Evolutionary conservation across 2,888 invertebrate genomes (phyloP).

Genomic region (Rhaphigaster nebulosa): DNA sequence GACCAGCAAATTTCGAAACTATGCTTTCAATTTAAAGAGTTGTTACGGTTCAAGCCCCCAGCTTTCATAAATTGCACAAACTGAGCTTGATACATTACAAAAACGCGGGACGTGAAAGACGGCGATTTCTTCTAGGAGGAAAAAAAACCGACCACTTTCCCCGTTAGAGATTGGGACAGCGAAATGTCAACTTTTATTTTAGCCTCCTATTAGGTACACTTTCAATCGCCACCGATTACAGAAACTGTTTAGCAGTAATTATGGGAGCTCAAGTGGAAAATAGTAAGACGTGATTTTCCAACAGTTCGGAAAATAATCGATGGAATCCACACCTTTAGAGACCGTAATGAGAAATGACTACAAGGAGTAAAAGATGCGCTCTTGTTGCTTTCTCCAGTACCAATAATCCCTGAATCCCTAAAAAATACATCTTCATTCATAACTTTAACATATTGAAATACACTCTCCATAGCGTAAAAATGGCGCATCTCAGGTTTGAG

Average conservation of each 20-base stretch:
- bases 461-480: too few species aligned
- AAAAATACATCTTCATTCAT: too few species aligned
- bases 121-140: background rate
- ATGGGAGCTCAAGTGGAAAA: slow-evolving; percentile 1
- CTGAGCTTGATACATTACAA: slow-evolving; percentile 15
- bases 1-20: slow-evolving; percentile 8
- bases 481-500: too few species aligned
- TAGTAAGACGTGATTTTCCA: background rate
- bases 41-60: background rate
- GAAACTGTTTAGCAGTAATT: slow-evolving; percentile 27
- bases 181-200: slow-evolving; percentile 32
- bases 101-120: slow-evolving; percentile 18
- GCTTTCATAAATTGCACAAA: background rate
- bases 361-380: background rate
- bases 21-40: background rate
- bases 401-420: too few species aligned
- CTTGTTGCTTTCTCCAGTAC: too few species aligned
- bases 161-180: background rate
- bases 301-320: background rate
- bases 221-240: background rate
- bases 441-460: too few species aligned
- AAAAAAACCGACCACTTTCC: slow-evolving; percentile 6
- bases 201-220: background rate
- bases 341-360: background rate
- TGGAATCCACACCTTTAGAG: background rate